phyloP scores from a whole-genome alignment of 2,797 vertebrate species.

The Danionella dracula region DNA sequence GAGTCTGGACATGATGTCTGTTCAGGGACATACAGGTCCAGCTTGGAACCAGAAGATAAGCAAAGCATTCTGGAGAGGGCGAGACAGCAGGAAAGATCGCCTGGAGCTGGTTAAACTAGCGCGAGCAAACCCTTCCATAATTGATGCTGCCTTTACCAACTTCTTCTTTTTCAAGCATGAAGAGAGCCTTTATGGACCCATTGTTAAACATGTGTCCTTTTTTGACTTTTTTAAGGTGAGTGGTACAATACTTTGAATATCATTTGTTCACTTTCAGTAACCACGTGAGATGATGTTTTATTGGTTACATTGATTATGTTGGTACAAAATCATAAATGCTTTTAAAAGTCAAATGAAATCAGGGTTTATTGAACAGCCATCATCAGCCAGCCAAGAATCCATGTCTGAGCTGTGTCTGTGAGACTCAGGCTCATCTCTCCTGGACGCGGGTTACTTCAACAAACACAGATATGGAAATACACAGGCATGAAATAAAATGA shows the following conservation, averaged over 20 bases:
- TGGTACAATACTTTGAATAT: background rate
- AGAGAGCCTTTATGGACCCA: conserved; percentile 88
- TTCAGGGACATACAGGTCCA: conserved; percentile 91
- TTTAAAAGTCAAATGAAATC: too few relatives aligned
- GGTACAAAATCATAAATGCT: too few relatives aligned
- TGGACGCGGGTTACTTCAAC: too few relatives aligned
- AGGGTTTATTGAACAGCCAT: too few relatives aligned
- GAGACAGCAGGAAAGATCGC: conserved; percentile 92
- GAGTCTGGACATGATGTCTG: conserved; percentile 97
- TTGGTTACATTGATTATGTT: too few relatives aligned
- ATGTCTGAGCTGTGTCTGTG: too few relatives aligned
- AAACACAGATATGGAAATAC: too few relatives aligned
- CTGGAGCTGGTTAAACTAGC: conserved; percentile 92
- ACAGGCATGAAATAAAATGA: too few relatives aligned
- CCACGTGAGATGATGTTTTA: too few relatives aligned
- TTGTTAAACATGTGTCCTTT: conserved; percentile 95
- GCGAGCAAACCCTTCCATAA: conserved; percentile 74
- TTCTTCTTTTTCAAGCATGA: conserved; percentile 98
- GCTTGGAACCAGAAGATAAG: conserved; percentile 83
- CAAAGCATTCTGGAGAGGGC: conserved; percentile 92
- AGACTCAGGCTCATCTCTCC: too few relatives aligned
- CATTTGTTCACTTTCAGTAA: too few relatives aligned
- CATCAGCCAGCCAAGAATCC: too few relatives aligned
- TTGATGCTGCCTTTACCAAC: conserved; percentile 95
- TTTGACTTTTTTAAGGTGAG: conserved; percentile 98